Evolutionary conservation across 2,888 invertebrate species (phyloP).

Genomic region (Euproctis similis): DNA sequence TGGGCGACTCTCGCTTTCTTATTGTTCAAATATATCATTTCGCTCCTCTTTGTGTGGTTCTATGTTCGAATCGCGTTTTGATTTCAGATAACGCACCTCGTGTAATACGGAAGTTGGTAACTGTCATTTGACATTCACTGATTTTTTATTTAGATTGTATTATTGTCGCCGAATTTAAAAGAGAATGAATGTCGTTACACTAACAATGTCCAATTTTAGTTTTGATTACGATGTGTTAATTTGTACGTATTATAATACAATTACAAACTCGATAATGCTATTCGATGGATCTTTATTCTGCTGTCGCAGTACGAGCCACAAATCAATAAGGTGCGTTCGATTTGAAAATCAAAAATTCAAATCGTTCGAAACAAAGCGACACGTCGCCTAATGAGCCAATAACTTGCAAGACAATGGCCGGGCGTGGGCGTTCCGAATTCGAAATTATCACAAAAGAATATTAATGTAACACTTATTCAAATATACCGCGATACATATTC

Average conservation of each 20-base stretch:
- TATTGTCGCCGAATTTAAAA: slow-evolving; percentile 36
- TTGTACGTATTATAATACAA: neutral
- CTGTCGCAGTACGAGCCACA: slow-evolving; percentile 24
- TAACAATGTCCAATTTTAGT: slow-evolving; percentile 14
- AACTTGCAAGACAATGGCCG: slow-evolving; percentile 70
- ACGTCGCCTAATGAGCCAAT: slow-evolving; percentile 72
- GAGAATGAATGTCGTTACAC: slow-evolving; percentile 17
- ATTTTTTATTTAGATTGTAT: slow-evolving; percentile 35
- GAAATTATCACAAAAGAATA: slow-evolving; percentile 73
- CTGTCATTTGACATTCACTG: slow-evolving; percentile 32
- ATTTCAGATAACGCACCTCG: slow-evolving; percentile 37
- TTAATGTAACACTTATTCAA: slow-evolving; percentile 75
- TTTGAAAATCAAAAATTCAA: slow-evolving; percentile 70
- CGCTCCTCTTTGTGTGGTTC: slow-evolving; percentile 44
- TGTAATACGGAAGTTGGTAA: slow-evolving; percentile 44
- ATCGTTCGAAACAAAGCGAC: slow-evolving; percentile 60
- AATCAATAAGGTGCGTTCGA: slow-evolving; percentile 67
- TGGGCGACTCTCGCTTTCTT: slow-evolving; percentile 58
- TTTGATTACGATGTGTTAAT: slow-evolving; percentile 6
- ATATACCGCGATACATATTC: slow-evolving; percentile 67
- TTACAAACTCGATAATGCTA: neutral
- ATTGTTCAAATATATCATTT: slow-evolving; percentile 57
- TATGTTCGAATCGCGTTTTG: slow-evolving; percentile 34
- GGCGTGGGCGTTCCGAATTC: slow-evolving; percentile 67
- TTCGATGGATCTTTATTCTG: slow-evolving; percentile 4